Evolutionary conservation across 1,140 invertebrate genomes (phyloP), one percentile per base, ranked within the genome.

Genomic region (Bombus ignitus): DNA sequence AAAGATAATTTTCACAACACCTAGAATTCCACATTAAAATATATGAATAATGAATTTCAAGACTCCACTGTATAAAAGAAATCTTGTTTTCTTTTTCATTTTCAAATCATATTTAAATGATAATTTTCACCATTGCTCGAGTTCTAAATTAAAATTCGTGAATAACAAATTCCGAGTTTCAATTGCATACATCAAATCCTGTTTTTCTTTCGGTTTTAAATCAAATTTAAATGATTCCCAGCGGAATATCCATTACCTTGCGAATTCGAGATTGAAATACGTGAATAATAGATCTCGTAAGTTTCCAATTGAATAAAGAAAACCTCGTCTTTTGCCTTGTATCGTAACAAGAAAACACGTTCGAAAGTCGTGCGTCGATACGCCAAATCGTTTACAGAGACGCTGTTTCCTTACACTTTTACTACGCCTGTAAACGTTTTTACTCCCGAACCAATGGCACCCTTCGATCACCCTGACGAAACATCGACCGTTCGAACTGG

Each of bases 351-450:
- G 12, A 22, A 25, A 53, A 12, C 37, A 53, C 35, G 73, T 13
- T 66, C 25, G 35, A 12, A 35, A 22, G 39, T 76, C 25, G 25
- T 35, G 25, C 42, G 35, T 42, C 39, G 72, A 57, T 73, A 83
- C 44, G 44, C 18, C 22, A 39, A 57, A 83, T 37, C 73, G 81
- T 76, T 83, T 66, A 59, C 44, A 28, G 44, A 15, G 18, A 77
- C n/a, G 47, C 22, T 6, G 57, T 18, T 66, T 78, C 47, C 32
- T 68, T 68, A 59, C 62, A 44, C 47, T 66, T 83, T 75, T n/a
- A 59, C 18, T 12, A 25, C 35, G 62, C 28, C 47, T 53, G 65
- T 70, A 77, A 83, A 83, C 81, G 74, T 68, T 77, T 77, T 77
- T 77, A 39, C 74, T 39, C 6, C 12, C n/a, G 22, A 57, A 39